Conservation (phyloP, 2,888 invertebrate species). For the Lasioglossum malachurum region DNA sequence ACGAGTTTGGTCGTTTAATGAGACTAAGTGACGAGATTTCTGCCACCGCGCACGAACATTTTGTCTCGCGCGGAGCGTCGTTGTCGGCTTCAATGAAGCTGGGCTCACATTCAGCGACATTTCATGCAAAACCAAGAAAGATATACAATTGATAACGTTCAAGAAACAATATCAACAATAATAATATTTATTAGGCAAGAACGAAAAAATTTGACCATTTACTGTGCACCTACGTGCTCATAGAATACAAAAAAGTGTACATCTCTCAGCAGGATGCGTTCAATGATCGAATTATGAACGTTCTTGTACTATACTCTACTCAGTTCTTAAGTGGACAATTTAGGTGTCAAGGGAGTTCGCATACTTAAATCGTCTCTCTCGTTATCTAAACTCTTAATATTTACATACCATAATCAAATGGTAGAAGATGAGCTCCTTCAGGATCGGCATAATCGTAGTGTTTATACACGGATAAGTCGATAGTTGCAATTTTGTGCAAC, state of each 20-base stretch:
- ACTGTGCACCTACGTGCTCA: neutral
- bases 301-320: neutral
- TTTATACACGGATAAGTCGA: neutral
- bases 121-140: neutral
- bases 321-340: constrained; percentile 19
- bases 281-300: constrained; percentile 16
- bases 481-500: neutral
- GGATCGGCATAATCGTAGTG: neutral
- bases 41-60: neutral
- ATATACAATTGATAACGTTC: neutral
- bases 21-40: constrained; percentile 25
- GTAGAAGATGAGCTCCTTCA: neutral
- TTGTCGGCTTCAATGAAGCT: constrained; percentile 18
- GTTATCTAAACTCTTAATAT: constrained; percentile 14
- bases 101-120: neutral
- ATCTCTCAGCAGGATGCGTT: neutral
- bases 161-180: neutral
- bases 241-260: neutral
- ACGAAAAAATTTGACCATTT: neutral
- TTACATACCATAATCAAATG: constrained; percentile 24
- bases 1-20: constrained; percentile 57
- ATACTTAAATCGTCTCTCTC: neutral
- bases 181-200: neutral
- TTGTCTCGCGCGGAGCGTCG: constrained; percentile 15
- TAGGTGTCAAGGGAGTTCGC: constrained; percentile 17